Percentiles rank a stretch among this genome's conserved stretches.
These are phyloP conservation scores for Craseonycteris thonglongyai DNA, from an alignment of 2,113 vertebrate genomes.

Conservation along the genomic window DNA sequence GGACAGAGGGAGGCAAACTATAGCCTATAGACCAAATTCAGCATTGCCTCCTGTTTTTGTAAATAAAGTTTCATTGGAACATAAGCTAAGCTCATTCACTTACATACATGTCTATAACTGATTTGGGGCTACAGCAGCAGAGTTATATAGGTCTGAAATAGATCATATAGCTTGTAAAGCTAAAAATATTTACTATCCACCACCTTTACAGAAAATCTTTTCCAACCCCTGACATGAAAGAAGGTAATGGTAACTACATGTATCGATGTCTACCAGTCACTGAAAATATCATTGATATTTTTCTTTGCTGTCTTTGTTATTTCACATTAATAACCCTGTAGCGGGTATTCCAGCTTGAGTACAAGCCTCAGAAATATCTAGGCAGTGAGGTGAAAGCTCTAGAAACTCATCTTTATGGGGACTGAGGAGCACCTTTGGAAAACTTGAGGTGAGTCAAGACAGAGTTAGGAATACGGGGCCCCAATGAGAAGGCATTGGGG, in stretches of 20 bases:
- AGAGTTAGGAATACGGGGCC: not conserved
- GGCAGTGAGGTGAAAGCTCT: not conserved
- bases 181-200: not conserved
- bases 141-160: not conserved
- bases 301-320: not conserved
- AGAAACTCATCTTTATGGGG: not conserved
- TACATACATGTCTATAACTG: not conserved
- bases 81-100: not conserved
- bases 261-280: not conserved
- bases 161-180: not conserved
- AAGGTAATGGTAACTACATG: not conserved
- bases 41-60: not conserved
- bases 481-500: not conserved
- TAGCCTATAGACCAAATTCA: not conserved
- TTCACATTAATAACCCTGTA: not conserved
- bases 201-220: not conserved
- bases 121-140: not conserved
- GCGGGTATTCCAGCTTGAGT: not conserved
- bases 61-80: constrained; percentile 22
- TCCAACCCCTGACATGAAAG: not conserved
- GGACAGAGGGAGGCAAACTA: not conserved
- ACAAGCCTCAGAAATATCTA: not conserved
- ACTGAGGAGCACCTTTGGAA: not conserved
- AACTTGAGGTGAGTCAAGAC: not conserved
- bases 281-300: not conserved